Conservation (phyloP, 1,140 invertebrate genomes). For the Augochlora pura region DNA sequence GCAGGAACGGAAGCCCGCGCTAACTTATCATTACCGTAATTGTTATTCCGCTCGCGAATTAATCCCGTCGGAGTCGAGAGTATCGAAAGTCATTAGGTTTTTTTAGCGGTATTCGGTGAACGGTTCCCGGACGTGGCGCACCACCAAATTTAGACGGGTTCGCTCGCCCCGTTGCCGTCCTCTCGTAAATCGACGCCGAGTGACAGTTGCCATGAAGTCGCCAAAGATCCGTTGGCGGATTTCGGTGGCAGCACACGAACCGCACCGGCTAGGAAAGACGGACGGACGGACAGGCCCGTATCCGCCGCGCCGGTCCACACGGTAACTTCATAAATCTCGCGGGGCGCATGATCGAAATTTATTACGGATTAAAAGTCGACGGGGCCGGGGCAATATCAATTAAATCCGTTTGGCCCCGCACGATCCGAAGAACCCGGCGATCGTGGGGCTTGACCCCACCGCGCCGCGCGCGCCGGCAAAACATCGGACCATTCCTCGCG, state of each 20-base stretch:
- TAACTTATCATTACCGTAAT: slow-evolving; percentile 28
- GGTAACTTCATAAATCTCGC: slow-evolving; percentile 70
- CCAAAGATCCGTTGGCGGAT: slow-evolving; percentile 46
- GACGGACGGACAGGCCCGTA: slow-evolving; percentile 3
- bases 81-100: slow-evolving; percentile 29
- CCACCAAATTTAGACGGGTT: slow-evolving; percentile 48
- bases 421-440: slow-evolving; percentile 33
- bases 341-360: slow-evolving; percentile 68
- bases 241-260: slow-evolving; percentile 34
- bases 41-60: slow-evolving; percentile 32
- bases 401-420: slow-evolving; percentile 54
- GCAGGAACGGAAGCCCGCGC: neutral
- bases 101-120: slow-evolving; percentile 32
- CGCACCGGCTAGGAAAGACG: slow-evolving; percentile 37
- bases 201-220: slow-evolving; percentile 62
- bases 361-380: slow-evolving; percentile 68
- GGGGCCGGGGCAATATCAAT: slow-evolving; percentile 68
- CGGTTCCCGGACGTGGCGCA: neutral
- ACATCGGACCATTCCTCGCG: slow-evolving; percentile 29
- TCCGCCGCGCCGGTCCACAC: neutral
- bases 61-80: slow-evolving; percentile 9
- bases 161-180: slow-evolving; percentile 13
- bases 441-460: slow-evolving; percentile 12
- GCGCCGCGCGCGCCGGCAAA: slow-evolving; percentile 31
- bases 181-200: slow-evolving; percentile 60